Base-by-base conservation (phyloP, 2,888 invertebrate genomes). In the Bellardia bayeri region DNA sequence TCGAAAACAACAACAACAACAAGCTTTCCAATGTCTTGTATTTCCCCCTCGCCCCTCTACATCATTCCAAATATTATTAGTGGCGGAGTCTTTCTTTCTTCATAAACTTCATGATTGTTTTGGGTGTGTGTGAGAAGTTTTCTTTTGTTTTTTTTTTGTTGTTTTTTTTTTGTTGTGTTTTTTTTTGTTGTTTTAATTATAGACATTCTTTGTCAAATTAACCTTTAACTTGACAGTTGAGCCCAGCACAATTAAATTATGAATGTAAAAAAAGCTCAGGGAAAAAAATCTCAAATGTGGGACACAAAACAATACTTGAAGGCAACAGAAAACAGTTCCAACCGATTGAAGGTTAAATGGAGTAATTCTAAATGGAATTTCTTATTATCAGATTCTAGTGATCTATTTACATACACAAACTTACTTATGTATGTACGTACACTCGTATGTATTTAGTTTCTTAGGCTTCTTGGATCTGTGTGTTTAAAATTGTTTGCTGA, bases 181-280 rank as follows among this genome's bases (percentile, higher is more conserved):
- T 37, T 23, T 23, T 0, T 49, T 54, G 56, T 68, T 80, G 16
- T 82, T 40, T 49, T 87, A 87, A 87, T 87, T 85, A 87, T 71
- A 79, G 75, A 87, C 78, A 87, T 87, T 87, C 87, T 87, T 87
- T 82, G 82, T 82, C 79, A 87, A 79, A 82, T 87, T 87, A 87
- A 87, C 87, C 87, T 87, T 87, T 87, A 85, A 87, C 87, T 82
- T 79, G 85, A 79, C 82, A 79, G 82, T 85, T 82, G 69, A 75
- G 82, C 63, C 81, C 82, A 82, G 66, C 82, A 82, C 82, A 85
- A 85, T 87, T 87, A 82, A 85, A 87, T 85, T 85, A 85, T 71
- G 75, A 63, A 63, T 56, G 78, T 79, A 58, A 82, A 23, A 23
- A 23, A 74, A 75, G 33, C 58, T 78, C 37, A 30, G 37, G n/a